Evolutionary conservation across 2,797 vertebrate species (phyloP).

Genomic region (Mus minutoides): DNA sequence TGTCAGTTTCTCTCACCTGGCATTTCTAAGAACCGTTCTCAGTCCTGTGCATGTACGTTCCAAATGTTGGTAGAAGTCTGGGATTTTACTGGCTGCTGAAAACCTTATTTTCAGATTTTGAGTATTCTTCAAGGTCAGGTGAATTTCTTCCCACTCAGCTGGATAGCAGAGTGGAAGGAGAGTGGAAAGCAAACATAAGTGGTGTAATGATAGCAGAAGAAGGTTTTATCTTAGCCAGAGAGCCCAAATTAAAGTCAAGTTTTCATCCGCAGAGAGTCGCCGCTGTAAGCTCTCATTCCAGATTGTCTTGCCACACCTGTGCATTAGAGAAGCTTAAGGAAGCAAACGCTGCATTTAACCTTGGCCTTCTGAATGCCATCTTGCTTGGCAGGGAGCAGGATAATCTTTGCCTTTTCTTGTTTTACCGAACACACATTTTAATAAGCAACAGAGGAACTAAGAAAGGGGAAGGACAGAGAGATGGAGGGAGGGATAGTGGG

Average conservation of each 20-base stretch:
- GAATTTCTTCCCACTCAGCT: conserved; percentile 74
- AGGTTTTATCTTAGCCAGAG: conserved; percentile 69
- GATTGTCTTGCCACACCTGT: conserved; percentile 73
- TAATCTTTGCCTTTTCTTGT: conserved; percentile 74
- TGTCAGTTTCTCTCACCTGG: not conserved
- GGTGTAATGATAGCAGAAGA: conserved; percentile 71
- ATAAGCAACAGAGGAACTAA: conserved; percentile 60
- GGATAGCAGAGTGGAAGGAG: conserved; percentile 67
- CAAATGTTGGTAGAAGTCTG: conserved; percentile 13
- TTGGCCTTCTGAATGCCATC: conserved; percentile 39
- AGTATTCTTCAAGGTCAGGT: conserved; percentile 79
- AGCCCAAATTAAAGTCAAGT: conserved; percentile 80
- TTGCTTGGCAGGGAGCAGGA: conserved; percentile 56
- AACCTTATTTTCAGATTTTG: conserved; percentile 39
- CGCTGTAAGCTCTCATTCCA: not conserved
- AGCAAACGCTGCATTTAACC: conserved; percentile 79
- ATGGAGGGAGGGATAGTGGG: not conserved
- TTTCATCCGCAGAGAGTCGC: conserved; percentile 69
- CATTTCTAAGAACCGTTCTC: conserved; percentile 19
- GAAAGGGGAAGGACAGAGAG: not conserved
- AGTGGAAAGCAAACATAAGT: conserved; percentile 57
- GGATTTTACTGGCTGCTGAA: conserved; percentile 45
- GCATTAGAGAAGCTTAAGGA: conserved; percentile 79
- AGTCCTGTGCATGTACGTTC: not conserved
- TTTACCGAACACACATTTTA: conserved; percentile 64